A percentile compares a stretch with the other conserved stretches of the same genome.
phyloP scores from a whole-genome alignment of 1,140 invertebrate species.

The Pinna nobilis region DNA sequence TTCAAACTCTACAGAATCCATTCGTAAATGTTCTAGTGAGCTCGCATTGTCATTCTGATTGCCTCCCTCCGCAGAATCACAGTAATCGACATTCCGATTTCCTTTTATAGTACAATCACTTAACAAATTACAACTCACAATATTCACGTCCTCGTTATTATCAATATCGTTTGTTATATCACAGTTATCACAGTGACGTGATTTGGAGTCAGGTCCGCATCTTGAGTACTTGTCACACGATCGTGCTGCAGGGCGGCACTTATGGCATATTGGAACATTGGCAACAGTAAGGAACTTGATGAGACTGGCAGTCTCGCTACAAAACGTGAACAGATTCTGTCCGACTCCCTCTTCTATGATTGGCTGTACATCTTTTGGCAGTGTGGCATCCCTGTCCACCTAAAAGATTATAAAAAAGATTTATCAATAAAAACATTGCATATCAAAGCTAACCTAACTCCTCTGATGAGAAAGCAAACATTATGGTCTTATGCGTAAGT shows the following conservation, averaged over 20 bases:
- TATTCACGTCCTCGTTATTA: too few relatives aligned
- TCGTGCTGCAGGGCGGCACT: neutral
- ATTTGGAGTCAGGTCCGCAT: too few relatives aligned
- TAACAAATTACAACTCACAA: too few relatives aligned
- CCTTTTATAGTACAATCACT: too few relatives aligned
- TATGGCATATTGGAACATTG: constrained; percentile 28
- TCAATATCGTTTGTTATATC: constrained; percentile 3
- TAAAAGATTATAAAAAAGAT: neutral
- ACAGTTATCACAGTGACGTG: too few relatives aligned
- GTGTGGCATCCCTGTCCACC: constrained; percentile 6
- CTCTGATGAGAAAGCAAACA: too few relatives aligned
- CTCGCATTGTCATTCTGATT: too few relatives aligned
- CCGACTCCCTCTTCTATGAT: constrained; percentile 44
- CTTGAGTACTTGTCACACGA: neutral
- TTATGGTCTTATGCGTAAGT: too few relatives aligned
- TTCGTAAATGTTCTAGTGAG: too few relatives aligned
- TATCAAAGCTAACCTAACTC: neutral
- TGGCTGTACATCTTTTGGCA: constrained; percentile 1
- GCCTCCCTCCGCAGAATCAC: too few relatives aligned
- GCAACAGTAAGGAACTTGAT: constrained; percentile 62
- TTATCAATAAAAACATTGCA: neutral
- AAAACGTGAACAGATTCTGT: constrained; percentile 56
- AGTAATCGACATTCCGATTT: too few relatives aligned
- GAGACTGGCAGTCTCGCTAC: constrained; percentile 61
- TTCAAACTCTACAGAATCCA: too few relatives aligned